Evolutionary conservation across 37 sponge, comb jelly and placozoan genomes (phyloP), one percentile per base, ranked within the genome.

Genomic region (Beroe forskalii): DNA sequence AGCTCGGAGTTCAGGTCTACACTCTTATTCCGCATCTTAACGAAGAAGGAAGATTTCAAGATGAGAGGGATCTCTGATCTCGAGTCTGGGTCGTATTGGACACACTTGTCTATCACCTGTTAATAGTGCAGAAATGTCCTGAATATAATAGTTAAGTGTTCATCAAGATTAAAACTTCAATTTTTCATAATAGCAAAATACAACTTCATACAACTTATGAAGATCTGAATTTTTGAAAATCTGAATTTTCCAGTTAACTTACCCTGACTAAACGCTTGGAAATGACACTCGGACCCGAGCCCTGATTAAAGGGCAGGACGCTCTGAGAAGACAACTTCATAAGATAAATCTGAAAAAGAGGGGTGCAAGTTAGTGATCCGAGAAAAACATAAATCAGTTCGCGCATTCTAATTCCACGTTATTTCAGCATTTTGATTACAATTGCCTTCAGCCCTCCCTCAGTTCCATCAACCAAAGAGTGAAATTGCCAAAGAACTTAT

Each of bases 61-160:
- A 80, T 20, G 55, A 24, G 6, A 25, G 23, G 25, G 17, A 25
- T 23, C 8, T 41, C 44, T 12, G 20, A 25, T 3, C 86, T 9
- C 12, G 28, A 20, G 4, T 80, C 30, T 12, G 86, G 86, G 0
- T 80, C 86, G 86, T 43, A 80, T 30, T 80, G 86, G 0, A 80
- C 86, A 43, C 86, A 80, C 28, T 80, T 80, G 55, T 80, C 86
- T 80, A 80, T 80, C 37, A 80, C 86, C 86, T 80, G 44, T 48
- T 48, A 48, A 12, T 48, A 48, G 55, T 48, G 6, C 55, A 48
- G 55, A 48, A 48, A 48, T 48, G 55, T 6, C 6, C 12, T 48
- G 6, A 48, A 17, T 48, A 12, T 12, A 17, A 48, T 12, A 48
- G 55, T 48, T 17, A 48, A 48, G 12, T 48, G 55, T 48, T 48